A percentile compares a stretch with the other conserved stretches of the same genome.
phyloP scores from a whole-genome alignment of 2,113 vertebrate species.

The Ondatra zibethicus region DNA sequence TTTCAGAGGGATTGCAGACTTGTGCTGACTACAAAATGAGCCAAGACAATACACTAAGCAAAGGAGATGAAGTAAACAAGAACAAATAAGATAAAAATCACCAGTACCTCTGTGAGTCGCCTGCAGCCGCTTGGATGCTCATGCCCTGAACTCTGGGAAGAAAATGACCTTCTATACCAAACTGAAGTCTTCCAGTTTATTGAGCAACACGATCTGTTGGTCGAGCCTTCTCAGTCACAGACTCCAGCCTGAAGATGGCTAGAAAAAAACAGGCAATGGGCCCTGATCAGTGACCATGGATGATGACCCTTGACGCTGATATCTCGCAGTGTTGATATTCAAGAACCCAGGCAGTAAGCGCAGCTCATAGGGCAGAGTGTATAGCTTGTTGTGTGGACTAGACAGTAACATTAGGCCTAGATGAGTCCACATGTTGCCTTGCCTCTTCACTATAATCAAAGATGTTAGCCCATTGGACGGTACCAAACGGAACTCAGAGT shows the following conservation, averaged over 20 bases:
- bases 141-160: not conserved
- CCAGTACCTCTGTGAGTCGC: not conserved
- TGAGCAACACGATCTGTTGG: not conserved
- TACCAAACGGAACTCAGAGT: not conserved
- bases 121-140: accelerated
- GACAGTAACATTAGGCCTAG: not conserved
- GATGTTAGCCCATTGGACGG: not conserved
- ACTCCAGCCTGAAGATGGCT: not conserved
- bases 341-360: not conserved
- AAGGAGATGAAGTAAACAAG: constrained; percentile 21
- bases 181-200: not conserved
- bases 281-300: not conserved
- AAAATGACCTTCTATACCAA: not conserved
- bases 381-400: not conserved
- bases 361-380: not conserved
- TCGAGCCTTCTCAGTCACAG: not conserved
- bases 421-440: not conserved
- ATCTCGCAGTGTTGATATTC: not conserved
- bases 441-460: not conserved
- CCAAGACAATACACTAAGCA: not conserved
- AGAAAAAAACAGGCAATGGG: not conserved
- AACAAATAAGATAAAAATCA: not conserved
- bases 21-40: constrained; percentile 21
- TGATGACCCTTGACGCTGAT: not conserved
- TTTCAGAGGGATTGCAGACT: not conserved